Conservation (phyloP, 2,797 vertebrate species). For the Channallabes apus region DNA sequence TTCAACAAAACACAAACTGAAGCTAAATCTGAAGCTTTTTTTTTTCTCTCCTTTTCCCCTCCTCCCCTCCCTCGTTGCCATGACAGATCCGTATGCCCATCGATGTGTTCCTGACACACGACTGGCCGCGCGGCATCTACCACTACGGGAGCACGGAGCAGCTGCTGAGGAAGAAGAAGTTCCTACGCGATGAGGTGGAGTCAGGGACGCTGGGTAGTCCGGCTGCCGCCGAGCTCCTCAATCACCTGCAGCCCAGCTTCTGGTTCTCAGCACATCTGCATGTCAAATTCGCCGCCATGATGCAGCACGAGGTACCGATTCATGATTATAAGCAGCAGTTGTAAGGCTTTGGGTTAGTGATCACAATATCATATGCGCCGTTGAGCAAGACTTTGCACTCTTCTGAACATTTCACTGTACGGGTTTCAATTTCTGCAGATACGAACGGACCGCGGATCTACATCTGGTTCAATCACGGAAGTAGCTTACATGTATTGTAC, state of each 20-base stretch:
- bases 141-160: constrained; percentile 88
- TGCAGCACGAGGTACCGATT: constrained; percentile 84
- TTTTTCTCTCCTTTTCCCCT: background rate
- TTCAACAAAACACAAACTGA: background rate
- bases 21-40: background rate
- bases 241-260: constrained; percentile 88
- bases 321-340: background rate
- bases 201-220: constrained; percentile 89
- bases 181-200: constrained; percentile 92
- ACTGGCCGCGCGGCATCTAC: constrained; percentile 96
- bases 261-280: constrained; percentile 99
- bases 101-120: constrained; percentile 94
- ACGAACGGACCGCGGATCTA: too few relatives aligned
- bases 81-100: constrained; percentile 85
- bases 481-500: too few relatives aligned
- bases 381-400: background rate
- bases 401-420: background rate
- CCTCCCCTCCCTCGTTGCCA: rapidly evolving
- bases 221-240: constrained; percentile 87
- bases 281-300: constrained; percentile 93
- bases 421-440: too few relatives aligned
- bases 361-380: background rate
- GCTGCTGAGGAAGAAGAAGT: constrained; percentile 87
- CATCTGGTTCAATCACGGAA: too few relatives aligned
- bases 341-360: background rate